These are phyloP conservation scores for Drosophila nigromelanica DNA, from an alignment of 1,140 invertebrate species.

Conservation along the genomic window DNA sequence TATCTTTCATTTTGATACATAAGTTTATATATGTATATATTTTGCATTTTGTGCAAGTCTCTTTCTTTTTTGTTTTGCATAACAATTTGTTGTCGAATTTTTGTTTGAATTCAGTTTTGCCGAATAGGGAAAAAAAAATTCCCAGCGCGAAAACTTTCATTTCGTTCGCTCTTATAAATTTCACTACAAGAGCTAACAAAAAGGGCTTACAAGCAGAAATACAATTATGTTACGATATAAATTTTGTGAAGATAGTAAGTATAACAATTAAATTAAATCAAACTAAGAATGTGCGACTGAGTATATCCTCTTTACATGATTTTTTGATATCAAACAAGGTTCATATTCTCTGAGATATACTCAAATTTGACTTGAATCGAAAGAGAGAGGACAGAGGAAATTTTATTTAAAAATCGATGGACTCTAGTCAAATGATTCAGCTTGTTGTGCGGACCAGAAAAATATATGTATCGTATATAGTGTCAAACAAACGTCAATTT, in stretches of 20 bases:
- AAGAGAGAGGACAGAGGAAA: background rate
- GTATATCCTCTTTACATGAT: no score
- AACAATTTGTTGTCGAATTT: slow-evolving; percentile 7
- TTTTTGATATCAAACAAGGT: no score
- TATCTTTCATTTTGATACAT: slow-evolving; percentile 2
- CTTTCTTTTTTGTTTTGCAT: slow-evolving; percentile 7
- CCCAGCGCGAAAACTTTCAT: slow-evolving; percentile 34
- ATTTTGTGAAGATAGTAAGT: background rate
- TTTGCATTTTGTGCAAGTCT: slow-evolving; percentile 14
- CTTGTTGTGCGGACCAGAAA: no score
- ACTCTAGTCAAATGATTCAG: no score
- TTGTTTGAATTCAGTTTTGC: slow-evolving; percentile 10
- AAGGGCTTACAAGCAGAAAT: background rate
- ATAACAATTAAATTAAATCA: no score
- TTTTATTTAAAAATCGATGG: no score
- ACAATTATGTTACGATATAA: background rate
- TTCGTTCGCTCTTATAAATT: slow-evolving; percentile 4
- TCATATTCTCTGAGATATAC: no score
- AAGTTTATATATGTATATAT: background rate
- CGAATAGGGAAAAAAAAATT: slow-evolving; percentile 2
- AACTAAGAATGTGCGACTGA: no score
- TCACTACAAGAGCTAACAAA: slow-evolving; percentile 6
- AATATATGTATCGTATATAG: no score
- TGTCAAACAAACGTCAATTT: no score
- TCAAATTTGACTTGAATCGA: no score